phyloP scores from a whole-genome alignment of 2,797 vertebrate species.

The Karalla daura region DNA sequence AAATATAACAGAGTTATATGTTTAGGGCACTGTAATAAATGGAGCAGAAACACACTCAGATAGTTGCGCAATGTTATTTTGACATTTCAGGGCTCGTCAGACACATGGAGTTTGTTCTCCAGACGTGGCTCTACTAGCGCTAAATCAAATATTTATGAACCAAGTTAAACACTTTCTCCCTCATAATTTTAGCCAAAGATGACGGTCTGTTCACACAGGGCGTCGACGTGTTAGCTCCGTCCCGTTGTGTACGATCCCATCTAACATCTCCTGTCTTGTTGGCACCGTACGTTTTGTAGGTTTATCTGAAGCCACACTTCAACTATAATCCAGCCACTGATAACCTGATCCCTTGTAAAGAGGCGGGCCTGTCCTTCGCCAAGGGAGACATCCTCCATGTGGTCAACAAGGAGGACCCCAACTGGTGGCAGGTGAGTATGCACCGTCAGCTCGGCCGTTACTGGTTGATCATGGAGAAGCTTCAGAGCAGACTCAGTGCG shows the following conservation, averaged over 20 bases:
- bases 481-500: too few relatives aligned
- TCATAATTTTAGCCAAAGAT: neutral
- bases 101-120: neutral
- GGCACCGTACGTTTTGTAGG: slow-evolving; percentile 75
- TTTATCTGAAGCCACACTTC: slow-evolving; percentile 97
- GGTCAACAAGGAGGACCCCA: slow-evolving; percentile 96
- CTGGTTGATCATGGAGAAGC: too few relatives aligned
- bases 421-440: slow-evolving; percentile 97
- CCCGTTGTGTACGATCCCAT: neutral
- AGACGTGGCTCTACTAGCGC: neutral
- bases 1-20: neutral
- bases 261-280: neutral
- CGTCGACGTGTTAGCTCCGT: neutral
- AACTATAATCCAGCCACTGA: slow-evolving; percentile 96
- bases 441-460: neutral
- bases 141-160: neutral
- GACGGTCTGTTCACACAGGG: neutral
- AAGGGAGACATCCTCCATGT: slow-evolving; percentile 97
- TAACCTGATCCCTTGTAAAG: slow-evolving; percentile 97
- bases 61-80: too few relatives aligned
- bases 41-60: too few relatives aligned
- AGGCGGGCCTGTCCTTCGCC: slow-evolving; percentile 94
- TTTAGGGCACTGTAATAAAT: too few relatives aligned
- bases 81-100: neutral
- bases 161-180: neutral